A percentile compares a stretch with the other conserved stretches of the same genome.
Evolutionary conservation across 2,797 vertebrate genomes (phyloP).

Genomic region (Bradypus variegatus): DNA sequence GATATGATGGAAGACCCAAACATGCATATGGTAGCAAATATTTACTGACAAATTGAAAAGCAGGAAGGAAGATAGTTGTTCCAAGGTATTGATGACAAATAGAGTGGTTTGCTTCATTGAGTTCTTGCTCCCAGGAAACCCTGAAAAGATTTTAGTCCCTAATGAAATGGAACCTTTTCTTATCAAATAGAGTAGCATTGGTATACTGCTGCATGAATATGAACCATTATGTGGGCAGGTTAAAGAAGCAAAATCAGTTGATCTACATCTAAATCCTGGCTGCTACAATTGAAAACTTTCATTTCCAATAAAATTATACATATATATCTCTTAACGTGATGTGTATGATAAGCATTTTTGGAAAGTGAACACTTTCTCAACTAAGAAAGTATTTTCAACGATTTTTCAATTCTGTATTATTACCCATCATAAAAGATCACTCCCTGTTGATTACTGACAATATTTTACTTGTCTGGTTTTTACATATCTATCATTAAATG

Average conservation of each 20-base stretch:
- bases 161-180: conserved; percentile 60
- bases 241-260: conserved; percentile 53
- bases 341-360: conserved; percentile 68
- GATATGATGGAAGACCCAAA: conserved; percentile 59
- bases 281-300: conserved; percentile 64
- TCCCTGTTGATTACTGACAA: conserved; percentile 64
- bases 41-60: conserved; percentile 67
- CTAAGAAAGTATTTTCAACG: conserved; percentile 72
- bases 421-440: conserved; percentile 64
- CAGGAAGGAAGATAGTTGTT: conserved; percentile 62
- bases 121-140: conserved; percentile 71
- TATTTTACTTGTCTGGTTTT: conserved; percentile 67
- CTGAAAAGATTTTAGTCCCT: conserved; percentile 61
- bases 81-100: conserved; percentile 70
- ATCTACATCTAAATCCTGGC: conserved; percentile 60
- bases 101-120: conserved; percentile 82
- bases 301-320: conserved; percentile 59
- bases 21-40: conserved; percentile 56
- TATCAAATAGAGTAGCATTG: conserved; percentile 58
- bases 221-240: conserved; percentile 53
- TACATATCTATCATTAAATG: conserved; percentile 62
- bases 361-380: conserved; percentile 71
- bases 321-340: conserved; percentile 59
- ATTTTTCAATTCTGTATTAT: conserved; percentile 68
- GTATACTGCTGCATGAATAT: conserved; percentile 58